These are phyloP conservation scores for Trimorus sp. DNA, from an alignment of 2,888 invertebrate species.

Conservation along the genomic window DNA sequence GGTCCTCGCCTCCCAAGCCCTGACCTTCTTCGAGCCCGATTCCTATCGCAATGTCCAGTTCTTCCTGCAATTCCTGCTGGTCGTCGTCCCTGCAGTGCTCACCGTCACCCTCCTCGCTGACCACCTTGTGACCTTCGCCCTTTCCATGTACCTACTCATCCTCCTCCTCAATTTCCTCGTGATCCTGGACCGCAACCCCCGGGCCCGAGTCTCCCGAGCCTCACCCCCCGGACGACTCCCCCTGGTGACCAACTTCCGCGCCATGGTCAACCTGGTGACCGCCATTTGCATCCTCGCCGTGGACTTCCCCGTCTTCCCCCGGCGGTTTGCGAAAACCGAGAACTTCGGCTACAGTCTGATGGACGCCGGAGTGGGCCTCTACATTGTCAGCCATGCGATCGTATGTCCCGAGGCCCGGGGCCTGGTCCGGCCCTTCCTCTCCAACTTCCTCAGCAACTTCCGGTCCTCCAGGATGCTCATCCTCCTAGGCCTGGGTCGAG, in stretches of 20 bases:
- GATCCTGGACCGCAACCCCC: conserved; percentile 38
- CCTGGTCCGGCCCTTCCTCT: no score
- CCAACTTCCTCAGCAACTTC: no score
- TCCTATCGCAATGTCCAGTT: conserved; percentile 69
- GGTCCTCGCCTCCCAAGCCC: conserved; percentile 71
- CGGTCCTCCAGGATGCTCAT: conserved; percentile 79
- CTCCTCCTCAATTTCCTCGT: conserved; percentile 68
- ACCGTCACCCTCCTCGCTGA: conserved; percentile 78
- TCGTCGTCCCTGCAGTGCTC: conserved; percentile 76
- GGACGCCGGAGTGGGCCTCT: conserved; percentile 97
- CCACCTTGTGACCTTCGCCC: conserved; percentile 67
- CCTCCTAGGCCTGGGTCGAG: conserved; percentile 86
- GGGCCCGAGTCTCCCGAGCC: neutral
- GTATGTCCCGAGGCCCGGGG: conserved; percentile 84
- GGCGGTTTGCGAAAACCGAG: conserved; percentile 93
- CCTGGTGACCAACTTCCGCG: conserved; percentile 87
- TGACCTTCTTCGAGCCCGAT: conserved; percentile 67
- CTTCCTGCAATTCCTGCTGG: conserved; percentile 75
- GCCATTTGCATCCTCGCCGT: conserved; percentile 94
- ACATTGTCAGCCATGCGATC: conserved; percentile 90
- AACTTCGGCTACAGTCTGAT: conserved; percentile 93
- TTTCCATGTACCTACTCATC: conserved; percentile 70
- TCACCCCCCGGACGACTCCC: conserved; percentile 62
- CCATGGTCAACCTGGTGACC: conserved; percentile 88
- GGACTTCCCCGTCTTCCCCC: conserved; percentile 94